phyloP scores from a whole-genome alignment of 1,140 invertebrate species.

The Solenopsis fugax region DNA sequence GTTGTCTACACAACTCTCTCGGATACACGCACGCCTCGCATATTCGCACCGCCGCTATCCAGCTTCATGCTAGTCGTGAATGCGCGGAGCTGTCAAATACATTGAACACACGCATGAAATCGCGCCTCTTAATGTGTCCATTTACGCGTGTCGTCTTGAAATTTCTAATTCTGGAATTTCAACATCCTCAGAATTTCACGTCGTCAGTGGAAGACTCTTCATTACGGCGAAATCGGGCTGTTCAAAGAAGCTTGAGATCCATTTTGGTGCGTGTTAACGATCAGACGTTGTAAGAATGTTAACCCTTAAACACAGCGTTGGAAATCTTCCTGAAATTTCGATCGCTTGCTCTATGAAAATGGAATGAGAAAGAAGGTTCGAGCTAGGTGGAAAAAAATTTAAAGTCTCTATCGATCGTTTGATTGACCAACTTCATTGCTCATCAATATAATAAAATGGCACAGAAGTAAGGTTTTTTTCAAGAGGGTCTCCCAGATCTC shows the following conservation, averaged over 20 bases:
- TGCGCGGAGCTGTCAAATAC: neutral
- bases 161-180: conserved; percentile 4
- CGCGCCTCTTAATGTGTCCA: conserved; percentile 15
- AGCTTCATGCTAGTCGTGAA: neutral
- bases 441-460: too few species aligned
- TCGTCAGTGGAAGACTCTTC: neutral
- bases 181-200: neutral
- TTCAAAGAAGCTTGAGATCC: neutral
- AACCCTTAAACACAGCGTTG: too few species aligned
- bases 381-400: too few species aligned
- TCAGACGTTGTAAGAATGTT: neutral
- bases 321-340: neutral
- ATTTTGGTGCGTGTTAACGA: neutral
- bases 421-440: too few species aligned
- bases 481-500: too few species aligned
- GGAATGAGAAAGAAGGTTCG: too few species aligned
- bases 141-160: neutral
- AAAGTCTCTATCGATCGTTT: too few species aligned
- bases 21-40: neutral
- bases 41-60: neutral
- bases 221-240: neutral
- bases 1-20: conserved; percentile 15
- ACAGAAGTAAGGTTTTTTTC: too few species aligned
- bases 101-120: neutral
- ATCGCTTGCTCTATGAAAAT: too few species aligned